These are phyloP conservation scores for Trichacis sp. DNA, from an alignment of 2,888 invertebrate species.

Conservation along the genomic window DNA sequence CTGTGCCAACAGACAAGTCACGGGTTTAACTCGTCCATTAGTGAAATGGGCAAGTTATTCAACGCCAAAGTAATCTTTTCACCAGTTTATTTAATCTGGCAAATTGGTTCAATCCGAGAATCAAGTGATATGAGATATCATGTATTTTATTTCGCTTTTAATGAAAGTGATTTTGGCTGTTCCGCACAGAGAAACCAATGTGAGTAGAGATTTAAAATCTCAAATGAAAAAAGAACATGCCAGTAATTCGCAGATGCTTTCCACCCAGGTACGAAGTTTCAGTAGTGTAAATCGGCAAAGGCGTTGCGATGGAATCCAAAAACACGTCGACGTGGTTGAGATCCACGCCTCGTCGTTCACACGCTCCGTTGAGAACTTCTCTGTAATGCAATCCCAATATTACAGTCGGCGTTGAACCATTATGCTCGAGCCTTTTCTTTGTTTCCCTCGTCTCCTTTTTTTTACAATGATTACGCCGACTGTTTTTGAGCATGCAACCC, in stretches of 20 bases:
- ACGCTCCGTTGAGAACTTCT: slow-evolving; percentile 75
- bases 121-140: too few species aligned
- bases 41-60: slow-evolving; percentile 2
- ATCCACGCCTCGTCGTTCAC: slow-evolving; percentile 78
- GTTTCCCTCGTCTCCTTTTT: too few species aligned
- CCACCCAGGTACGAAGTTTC: slow-evolving; percentile 78
- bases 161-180: too few species aligned
- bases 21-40: slow-evolving; percentile 3
- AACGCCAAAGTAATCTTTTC: not conserved
- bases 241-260: slow-evolving; percentile 75
- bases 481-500: too few species aligned
- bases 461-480: too few species aligned
- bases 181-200: too few species aligned
- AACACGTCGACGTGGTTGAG: slow-evolving; percentile 74
- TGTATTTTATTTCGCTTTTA: too few species aligned
- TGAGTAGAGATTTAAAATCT: too few species aligned
- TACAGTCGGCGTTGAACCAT: not conserved
- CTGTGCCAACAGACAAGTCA: not conserved
- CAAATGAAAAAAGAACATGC: too few species aligned
- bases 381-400: slow-evolving; percentile 67
- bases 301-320: slow-evolving; percentile 75
- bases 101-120: too few species aligned
- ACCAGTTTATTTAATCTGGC: too few species aligned
- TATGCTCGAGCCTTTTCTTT: slow-evolving; percentile 9
- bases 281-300: slow-evolving; percentile 73